phyloP scores from a whole-genome alignment of 2,888 invertebrate species.

The Tortricodes alternella region DNA sequence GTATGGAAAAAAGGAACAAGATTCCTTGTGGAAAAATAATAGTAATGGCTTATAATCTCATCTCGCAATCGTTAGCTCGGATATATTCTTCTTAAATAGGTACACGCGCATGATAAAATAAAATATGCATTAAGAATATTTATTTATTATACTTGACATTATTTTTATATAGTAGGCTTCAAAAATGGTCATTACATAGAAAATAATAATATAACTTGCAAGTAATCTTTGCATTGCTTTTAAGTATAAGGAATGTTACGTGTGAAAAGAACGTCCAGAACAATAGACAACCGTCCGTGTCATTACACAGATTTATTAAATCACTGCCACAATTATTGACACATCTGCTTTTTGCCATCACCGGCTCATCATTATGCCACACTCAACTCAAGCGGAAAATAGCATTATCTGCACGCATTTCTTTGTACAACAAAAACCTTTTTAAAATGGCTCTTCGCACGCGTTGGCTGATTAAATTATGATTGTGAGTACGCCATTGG shows the following conservation, averaged over 20 bases:
- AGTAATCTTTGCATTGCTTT: not conserved
- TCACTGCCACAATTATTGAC: slow-evolving; percentile 47
- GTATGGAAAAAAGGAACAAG: too few species aligned
- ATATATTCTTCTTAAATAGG: too few species aligned
- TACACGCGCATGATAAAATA: too few species aligned
- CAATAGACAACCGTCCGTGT: slow-evolving; percentile 42
- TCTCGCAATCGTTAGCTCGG: too few species aligned
- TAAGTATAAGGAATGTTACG: slow-evolving; percentile 13
- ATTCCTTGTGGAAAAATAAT: too few species aligned
- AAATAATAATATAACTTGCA: not conserved
- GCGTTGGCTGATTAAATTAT: slow-evolving; percentile 62
- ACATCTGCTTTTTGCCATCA: slow-evolving; percentile 51
- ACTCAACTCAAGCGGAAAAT: slow-evolving; percentile 59
- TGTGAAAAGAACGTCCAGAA: slow-evolving; percentile 33
- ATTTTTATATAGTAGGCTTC: too few species aligned
- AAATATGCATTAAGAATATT: too few species aligned
- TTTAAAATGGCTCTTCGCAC: slow-evolving; percentile 49
- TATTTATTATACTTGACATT: too few species aligned
- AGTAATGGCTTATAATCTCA: too few species aligned
- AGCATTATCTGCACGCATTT: slow-evolving; percentile 70
- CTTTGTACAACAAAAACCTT: slow-evolving; percentile 42
- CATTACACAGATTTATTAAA: slow-evolving; percentile 51
- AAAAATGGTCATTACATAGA: not conserved
- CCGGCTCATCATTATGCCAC: slow-evolving; percentile 44
- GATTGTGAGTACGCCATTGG: slow-evolving; percentile 60